These are phyloP conservation scores for Stictocephala bisonia DNA, from an alignment of 2,888 invertebrate genomes.

Conservation along the genomic window DNA sequence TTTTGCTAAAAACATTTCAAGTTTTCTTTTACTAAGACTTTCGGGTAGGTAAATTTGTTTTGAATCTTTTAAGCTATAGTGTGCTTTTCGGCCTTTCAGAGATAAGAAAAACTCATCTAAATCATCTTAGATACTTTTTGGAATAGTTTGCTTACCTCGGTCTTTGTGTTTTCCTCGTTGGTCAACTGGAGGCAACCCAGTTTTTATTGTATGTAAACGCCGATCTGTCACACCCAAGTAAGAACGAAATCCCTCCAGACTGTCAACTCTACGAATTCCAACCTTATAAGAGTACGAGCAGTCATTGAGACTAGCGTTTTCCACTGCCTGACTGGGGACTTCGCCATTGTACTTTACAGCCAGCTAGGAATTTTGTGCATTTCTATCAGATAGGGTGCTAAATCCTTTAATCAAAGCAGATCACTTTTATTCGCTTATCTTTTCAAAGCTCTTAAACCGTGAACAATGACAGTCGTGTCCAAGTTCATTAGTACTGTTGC, in stretches of 20 bases:
- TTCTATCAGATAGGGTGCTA: no score
- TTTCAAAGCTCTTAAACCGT: no score
- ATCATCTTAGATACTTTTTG: neutral
- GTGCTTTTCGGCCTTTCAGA: constrained; percentile 28
- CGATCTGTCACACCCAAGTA: constrained; percentile 7
- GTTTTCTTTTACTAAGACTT: neutral
- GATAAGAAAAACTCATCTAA: neutral
- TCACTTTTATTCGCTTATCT: no score
- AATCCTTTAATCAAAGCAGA: no score
- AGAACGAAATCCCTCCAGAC: no score
- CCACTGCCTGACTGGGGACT: neutral
- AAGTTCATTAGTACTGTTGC: no score
- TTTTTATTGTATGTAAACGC: constrained; percentile 13
- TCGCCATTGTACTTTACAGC: no score
- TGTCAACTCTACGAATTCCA: neutral
- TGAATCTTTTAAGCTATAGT: constrained; percentile 38
- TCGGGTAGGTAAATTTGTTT: constrained; percentile 14
- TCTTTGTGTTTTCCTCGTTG: constrained; percentile 23
- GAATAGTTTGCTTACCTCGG: neutral
- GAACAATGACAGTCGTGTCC: no score
- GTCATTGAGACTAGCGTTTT: neutral
- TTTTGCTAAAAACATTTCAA: constrained; percentile 1
- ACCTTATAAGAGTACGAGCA: constrained; percentile 16
- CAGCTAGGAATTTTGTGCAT: no score
- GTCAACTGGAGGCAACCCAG: neutral